Conservation (phyloP, 2,113 vertebrate genomes). For the Chionomys nivalis region DNA sequence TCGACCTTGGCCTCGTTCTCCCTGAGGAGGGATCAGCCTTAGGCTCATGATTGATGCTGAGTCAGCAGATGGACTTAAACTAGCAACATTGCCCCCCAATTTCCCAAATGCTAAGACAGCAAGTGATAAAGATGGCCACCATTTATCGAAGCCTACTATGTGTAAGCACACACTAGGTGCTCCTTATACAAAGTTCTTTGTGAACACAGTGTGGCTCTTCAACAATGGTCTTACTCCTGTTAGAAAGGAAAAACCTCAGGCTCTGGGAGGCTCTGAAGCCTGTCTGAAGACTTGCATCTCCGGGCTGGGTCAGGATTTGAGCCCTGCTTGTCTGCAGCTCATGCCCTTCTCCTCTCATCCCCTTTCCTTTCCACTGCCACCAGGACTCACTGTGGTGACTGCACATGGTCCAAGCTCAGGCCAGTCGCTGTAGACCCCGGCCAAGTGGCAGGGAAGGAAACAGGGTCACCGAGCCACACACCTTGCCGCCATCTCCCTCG, state of each 20-base stretch:
- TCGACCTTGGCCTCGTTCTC: neutral
- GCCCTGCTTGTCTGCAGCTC: neutral
- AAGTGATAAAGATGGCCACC: fast-evolving
- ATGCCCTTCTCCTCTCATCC: too few relatives aligned
- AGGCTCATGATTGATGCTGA: neutral
- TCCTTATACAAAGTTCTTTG: neutral
- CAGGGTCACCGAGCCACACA: neutral
- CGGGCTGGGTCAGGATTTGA: neutral
- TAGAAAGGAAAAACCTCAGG: neutral
- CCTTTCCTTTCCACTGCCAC: neutral
- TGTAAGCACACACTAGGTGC: too few relatives aligned
- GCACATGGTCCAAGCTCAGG: neutral
- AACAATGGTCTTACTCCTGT: too few relatives aligned
- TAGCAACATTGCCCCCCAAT: neutral
- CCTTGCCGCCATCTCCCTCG: neutral
- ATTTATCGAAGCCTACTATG: neutral
- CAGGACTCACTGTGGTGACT: neutral
- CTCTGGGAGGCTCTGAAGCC: neutral
- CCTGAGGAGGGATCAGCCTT: too few relatives aligned
- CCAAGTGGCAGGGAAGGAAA: neutral
- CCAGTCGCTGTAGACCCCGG: neutral
- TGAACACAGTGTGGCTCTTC: fast-evolving
- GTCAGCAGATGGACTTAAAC: neutral
- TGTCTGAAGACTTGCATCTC: neutral
- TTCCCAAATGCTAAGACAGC: neutral